These are phyloP conservation scores for Psococerastis gibbosa DNA, from an alignment of 2,888 invertebrate species.

Conservation along the genomic window DNA sequence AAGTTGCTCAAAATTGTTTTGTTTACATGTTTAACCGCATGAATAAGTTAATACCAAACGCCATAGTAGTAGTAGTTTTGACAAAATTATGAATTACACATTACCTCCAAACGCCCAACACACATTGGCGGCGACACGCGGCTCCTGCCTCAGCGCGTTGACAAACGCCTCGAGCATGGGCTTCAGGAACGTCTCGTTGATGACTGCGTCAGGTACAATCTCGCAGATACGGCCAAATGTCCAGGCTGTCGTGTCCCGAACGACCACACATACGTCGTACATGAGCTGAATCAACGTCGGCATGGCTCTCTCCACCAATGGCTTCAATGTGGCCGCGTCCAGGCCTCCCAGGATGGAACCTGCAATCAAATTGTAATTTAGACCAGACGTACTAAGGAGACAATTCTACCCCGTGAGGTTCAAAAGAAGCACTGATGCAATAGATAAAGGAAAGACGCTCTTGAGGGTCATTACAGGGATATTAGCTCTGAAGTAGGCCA, in stretches of 20 bases:
- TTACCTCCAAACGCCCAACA: conserved; percentile 97
- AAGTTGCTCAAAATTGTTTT: too few species aligned
- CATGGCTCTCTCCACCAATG: conserved; percentile 92
- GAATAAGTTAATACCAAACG: too few species aligned
- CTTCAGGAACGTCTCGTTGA: conserved; percentile 67
- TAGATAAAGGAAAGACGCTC: too few species aligned
- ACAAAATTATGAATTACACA: too few species aligned
- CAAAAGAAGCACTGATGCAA: too few species aligned
- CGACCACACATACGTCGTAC: conserved; percentile 85
- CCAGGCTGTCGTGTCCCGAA: conserved; percentile 96
- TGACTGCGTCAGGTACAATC: conserved; percentile 85
- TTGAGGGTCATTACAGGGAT: too few species aligned
- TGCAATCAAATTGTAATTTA: conserved; percentile 29
- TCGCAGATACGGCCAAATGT: conserved; percentile 96
- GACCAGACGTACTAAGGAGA: too few species aligned
- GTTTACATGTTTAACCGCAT: too few species aligned
- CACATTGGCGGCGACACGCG: conserved; percentile 92
- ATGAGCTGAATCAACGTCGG: conserved; percentile 85
- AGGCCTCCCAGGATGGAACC: conserved; percentile 74
- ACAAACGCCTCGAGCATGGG: conserved; percentile 63
- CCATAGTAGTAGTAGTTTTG: too few species aligned
- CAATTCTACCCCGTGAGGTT: too few species aligned
- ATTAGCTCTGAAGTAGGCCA: too few species aligned
- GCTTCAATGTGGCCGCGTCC: conserved; percentile 67
- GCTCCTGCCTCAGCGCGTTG: conserved; percentile 66